Base-by-base conservation (phyloP, 2,113 vertebrate genomes). In the Catharus fuscescens region DNA sequence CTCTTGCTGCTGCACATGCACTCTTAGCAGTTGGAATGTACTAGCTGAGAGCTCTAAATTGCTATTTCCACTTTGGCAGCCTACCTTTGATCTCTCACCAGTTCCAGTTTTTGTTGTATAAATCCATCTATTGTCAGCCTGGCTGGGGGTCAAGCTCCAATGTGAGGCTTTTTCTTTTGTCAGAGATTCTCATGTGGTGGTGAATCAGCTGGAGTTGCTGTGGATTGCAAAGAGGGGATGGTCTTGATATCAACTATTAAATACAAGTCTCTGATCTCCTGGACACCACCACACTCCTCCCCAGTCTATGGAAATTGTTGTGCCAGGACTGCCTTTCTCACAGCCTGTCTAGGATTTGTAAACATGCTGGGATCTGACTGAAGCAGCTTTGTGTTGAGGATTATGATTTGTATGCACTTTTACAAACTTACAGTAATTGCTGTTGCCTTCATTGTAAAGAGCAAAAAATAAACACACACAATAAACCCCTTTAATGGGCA, bases 381-480 rank as follows among this genome's bases (percentile, higher is more conserved):
- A 80, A 94, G 88, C 80, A 92, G 95, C 95, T 96, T 96, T 96
- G 95, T 96, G 10, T 69, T 88, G 64, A 65, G 80, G 67, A 56
- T 94, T 93, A 81, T 93, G 95, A 88, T 95, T 92, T 88, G 80
- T 86, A 7, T 92, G 87, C 88, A 82, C 86, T 97, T 95, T 78
- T 95, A 93, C 83, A 85, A 96, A 95, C 88, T 95, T 91, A 94
- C 93, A 93, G 92, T 97, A 97, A 97, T 97, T 97, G 95, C 96
- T 82, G 47, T 80, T 89, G 95, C 92, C 94, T 94, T 93, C 95
- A 90, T 93, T 95, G 96, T 96, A 97, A 96, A 95, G 93, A 88
- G 88, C 69, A 79, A 93, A 93, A 95, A 92, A 85, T 92, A 96
- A 96, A 96, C 95, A 96, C 71, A n/a, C 82, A 95, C 94, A 95